Evolutionary conservation across 1,140 invertebrate genomes (phyloP).

Genomic region (Teleopsis dalmanni): DNA sequence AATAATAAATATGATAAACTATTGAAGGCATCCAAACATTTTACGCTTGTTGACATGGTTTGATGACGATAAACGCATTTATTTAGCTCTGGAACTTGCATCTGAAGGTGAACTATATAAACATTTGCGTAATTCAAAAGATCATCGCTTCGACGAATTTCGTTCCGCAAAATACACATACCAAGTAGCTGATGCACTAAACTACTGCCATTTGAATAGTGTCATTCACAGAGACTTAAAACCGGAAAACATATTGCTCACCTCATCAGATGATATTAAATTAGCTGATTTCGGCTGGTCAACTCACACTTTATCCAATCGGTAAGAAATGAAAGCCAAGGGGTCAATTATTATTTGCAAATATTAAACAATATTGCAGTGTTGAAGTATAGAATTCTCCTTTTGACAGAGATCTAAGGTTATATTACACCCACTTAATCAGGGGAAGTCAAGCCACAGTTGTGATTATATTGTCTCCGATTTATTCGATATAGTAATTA

Average conservation of each 20-base stretch:
- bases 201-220: slow-evolving; percentile 81
- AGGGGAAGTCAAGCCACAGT: too few relatives aligned
- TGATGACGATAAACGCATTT: slow-evolving; percentile 81
- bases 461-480: too few relatives aligned
- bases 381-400: too few relatives aligned
- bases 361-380: too few relatives aligned
- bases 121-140: slow-evolving; percentile 59
- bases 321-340: too few relatives aligned
- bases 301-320: slow-evolving; percentile 79
- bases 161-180: slow-evolving; percentile 73
- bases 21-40: slow-evolving; percentile 72
- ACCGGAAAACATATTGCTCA: slow-evolving; percentile 85
- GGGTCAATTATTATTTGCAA: too few relatives aligned
- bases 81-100: slow-evolving; percentile 88
- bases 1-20: not conserved
- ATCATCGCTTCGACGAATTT: slow-evolving; percentile 60
- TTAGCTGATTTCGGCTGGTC: slow-evolving; percentile 94
- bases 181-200: slow-evolving; percentile 83
- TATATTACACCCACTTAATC: too few relatives aligned
- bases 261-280: slow-evolving; percentile 70
- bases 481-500: too few relatives aligned
- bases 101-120: slow-evolving; percentile 83
- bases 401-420: too few relatives aligned
- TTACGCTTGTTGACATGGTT: slow-evolving; percentile 85
- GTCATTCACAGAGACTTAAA: slow-evolving; percentile 91